Conservation (phyloP, 2,797 vertebrate genomes). For the Danio tinwini region DNA sequence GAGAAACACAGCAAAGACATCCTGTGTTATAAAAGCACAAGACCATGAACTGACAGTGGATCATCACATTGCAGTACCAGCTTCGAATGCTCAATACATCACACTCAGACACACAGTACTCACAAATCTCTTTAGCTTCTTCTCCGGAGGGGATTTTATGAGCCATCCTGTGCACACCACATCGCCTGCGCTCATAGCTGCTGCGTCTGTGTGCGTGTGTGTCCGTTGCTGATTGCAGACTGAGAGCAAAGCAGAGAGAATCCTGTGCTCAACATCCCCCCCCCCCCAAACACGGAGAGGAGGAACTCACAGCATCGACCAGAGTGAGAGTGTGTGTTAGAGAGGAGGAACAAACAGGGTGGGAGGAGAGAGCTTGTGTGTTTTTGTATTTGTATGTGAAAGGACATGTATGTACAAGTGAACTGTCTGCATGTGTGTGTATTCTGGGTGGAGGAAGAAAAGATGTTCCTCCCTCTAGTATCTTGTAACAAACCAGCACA, state of each 20-base stretch:
- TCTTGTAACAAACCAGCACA: slow-evolving; percentile 48
- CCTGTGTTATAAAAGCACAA: slow-evolving; percentile 8
- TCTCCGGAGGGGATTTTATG: slow-evolving; percentile 97
- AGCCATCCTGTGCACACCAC: slow-evolving; percentile 96
- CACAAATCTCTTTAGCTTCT: slow-evolving; percentile 98
- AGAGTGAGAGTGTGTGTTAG: slow-evolving; percentile 62
- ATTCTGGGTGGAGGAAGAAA: slow-evolving; percentile 26
- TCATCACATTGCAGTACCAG: slow-evolving; percentile 27
- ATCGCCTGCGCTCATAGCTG: slow-evolving; percentile 91
- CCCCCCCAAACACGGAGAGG: slow-evolving; percentile 73
- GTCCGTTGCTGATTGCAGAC: slow-evolving; percentile 62
- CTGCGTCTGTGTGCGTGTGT: slow-evolving; percentile 41
- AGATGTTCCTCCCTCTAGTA: slow-evolving; percentile 48
- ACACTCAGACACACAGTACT: slow-evolving; percentile 74
- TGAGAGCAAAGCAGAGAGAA: slow-evolving; percentile 76
- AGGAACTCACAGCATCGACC: slow-evolving; percentile 92
- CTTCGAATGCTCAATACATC: slow-evolving; percentile 32
- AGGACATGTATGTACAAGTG: slow-evolving; percentile 52
- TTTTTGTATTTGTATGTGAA: slow-evolving; percentile 43
- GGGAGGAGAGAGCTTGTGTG: slow-evolving; percentile 37
- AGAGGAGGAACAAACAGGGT: slow-evolving; percentile 42
- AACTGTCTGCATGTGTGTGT: slow-evolving; percentile 7
- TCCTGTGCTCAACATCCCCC: slow-evolving; percentile 74
- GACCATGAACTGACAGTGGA: slow-evolving; percentile 16
- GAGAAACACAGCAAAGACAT: slow-evolving; percentile 9